These are phyloP conservation scores for Pseudochirops corinnae DNA, from an alignment of 2,797 vertebrate species.

Conservation along the genomic window DNA sequence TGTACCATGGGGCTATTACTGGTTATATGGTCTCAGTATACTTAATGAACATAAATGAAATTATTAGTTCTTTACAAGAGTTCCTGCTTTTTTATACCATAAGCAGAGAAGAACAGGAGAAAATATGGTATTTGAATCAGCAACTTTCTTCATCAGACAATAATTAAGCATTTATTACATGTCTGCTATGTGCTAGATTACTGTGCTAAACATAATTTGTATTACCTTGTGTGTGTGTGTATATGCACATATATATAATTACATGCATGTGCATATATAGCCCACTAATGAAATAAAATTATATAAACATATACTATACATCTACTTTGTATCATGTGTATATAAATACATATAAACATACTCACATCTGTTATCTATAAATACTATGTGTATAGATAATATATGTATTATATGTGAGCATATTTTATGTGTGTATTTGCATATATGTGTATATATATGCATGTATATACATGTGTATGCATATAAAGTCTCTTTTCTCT, in stretches of 20 bases:
- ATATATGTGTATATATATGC: not conserved
- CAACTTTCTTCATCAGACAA: constrained; percentile 49
- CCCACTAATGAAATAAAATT: not conserved
- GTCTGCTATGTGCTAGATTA: not conserved
- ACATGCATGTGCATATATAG: not conserved
- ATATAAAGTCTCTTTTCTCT: not conserved
- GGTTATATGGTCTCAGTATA: constrained; percentile 13
- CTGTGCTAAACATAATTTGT: not conserved
- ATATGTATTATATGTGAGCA: no score
- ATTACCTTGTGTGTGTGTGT: not conserved
- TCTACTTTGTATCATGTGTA: not conserved
- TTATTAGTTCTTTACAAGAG: not conserved
- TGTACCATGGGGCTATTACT: not conserved
- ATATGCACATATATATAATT: not conserved
- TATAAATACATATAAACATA: not conserved
- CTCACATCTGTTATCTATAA: no score
- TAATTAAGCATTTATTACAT: not conserved
- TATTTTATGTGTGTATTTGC: not conserved
- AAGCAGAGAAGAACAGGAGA: constrained; percentile 49
- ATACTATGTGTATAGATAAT: no score
- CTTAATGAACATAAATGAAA: constrained; percentile 43
- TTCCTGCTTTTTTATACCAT: constrained; percentile 17
- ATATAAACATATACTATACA: not conserved
- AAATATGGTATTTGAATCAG: constrained; percentile 53
- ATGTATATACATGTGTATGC: not conserved